These are phyloP conservation scores for Ephialtes manifestator DNA, from an alignment of 2,888 invertebrate species.

Conservation along the genomic window DNA sequence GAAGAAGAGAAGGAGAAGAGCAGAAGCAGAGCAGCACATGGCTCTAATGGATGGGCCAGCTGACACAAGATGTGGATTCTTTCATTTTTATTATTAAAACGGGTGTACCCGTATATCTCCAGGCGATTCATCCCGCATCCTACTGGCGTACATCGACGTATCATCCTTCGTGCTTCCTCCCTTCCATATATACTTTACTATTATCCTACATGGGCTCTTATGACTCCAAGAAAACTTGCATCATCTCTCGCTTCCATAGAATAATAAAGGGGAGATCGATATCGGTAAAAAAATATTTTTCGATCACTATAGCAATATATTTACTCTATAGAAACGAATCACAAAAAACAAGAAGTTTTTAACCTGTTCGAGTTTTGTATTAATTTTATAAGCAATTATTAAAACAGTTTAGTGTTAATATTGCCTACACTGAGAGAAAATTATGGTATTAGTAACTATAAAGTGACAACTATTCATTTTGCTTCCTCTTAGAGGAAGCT, in stretches of 20 bases:
- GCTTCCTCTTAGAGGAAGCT: too few species aligned
- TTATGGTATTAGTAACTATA: too few species aligned
- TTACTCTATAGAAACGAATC: neutral
- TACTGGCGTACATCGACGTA: constrained; percentile 28
- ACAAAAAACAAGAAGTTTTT: neutral
- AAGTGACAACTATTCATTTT: too few species aligned
- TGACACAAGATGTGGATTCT: constrained; percentile 63
- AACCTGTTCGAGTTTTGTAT: neutral
- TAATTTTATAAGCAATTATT: too few species aligned
- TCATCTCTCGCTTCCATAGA: neutral
- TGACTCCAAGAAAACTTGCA: constrained; percentile 4
- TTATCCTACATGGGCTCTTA: constrained; percentile 11
- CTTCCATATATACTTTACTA: neutral
- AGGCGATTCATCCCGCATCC: constrained; percentile 37
- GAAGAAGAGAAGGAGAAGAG: constrained; percentile 44
- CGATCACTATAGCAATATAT: neutral
- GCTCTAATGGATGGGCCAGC: constrained; percentile 68
- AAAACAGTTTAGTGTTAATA: too few species aligned
- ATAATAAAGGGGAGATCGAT: constrained; percentile 8
- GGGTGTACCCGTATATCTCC: constrained; percentile 39
- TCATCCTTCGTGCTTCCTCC: neutral
- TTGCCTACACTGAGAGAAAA: too few species aligned
- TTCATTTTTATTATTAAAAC: constrained; percentile 65
- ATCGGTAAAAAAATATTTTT: neutral
- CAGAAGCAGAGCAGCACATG: constrained; percentile 53